Base-by-base conservation (phyloP, 2,888 invertebrate genomes). In the Theristus sp. region DNA sequence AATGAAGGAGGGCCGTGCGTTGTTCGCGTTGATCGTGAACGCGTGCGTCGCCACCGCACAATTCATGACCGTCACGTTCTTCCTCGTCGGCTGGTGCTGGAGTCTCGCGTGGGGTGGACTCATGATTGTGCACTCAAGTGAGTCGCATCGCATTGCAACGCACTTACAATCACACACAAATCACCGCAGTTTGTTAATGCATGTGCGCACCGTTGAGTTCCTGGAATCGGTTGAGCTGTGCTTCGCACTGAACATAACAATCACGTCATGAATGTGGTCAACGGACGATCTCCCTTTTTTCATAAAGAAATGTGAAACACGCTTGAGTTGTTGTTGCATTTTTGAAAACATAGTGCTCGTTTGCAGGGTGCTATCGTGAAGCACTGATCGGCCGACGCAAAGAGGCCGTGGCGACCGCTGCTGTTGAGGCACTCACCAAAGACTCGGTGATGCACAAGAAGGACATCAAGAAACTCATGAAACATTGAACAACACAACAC, bases 101-200 rank as follows among this genome's bases (percentile, higher is more conserved):
- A 89, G 90, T 63, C 84, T 94, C 65, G 90, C 90, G 83, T 94
- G 94, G 94, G 94, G 93, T 1, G 84, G 89, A 66, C 86, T 89
- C 70, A 86, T 93, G 84, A 77, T 93, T 64, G 84, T 83, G 71
- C 82, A 88, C 69, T 85, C 93, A 64, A 84, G 93, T 93, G 76
- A 83, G 87, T n/a, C n/a, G n/a, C n/a, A n/a, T n/a, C n/a, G n/a
- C n/a, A n/a, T n/a, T n/a, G n/a, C n/a, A n/a, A n/a, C n/a, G n/a
- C n/a, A n/a, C n/a, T n/a, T n/a, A n/a, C n/a, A n/a, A n/a, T n/a
- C n/a, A n/a, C n/a, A n/a, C n/a, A n/a, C n/a, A n/a, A n/a, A n/a
- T n/a, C n/a, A n/a, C n/a, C n/a, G n/a, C n/a, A n/a, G n/a, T n/a
- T n/a, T n/a, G n/a, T n/a, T n/a, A n/a, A n/a, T n/a, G n/a, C n/a